phyloP scores from a whole-genome alignment of 2,888 invertebrate species.

The Rhingia campestris region DNA sequence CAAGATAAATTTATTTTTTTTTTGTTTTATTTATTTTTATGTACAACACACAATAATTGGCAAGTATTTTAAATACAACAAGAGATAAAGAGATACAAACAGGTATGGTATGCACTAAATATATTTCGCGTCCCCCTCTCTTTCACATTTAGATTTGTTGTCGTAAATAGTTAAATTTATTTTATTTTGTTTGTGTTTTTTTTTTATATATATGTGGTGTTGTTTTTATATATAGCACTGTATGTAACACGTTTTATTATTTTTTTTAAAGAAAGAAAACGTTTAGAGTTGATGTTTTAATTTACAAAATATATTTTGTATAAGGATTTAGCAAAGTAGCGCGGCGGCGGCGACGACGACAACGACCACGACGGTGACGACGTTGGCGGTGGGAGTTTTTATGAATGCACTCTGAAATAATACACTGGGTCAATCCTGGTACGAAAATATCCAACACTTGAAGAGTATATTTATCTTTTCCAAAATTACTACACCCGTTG shows the following conservation, averaged over 20 bases:
- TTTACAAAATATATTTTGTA: not conserved
- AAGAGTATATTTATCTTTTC: not conserved
- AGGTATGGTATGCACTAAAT: constrained; percentile 69
- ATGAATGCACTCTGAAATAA: no score
- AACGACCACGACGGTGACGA: no score
- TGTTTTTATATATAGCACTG: constrained; percentile 29
- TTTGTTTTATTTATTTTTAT: constrained; percentile 51
- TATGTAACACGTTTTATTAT: constrained; percentile 23
- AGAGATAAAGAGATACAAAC: constrained; percentile 56
- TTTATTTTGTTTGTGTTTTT: constrained; percentile 29
- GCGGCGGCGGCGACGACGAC: no score
- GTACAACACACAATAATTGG: constrained; percentile 68
- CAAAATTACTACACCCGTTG: not conserved
- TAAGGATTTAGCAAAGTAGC: no score
- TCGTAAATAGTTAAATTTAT: constrained; percentile 49
- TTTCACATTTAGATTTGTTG: constrained; percentile 28
- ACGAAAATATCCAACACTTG: not conserved
- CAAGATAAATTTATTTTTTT: constrained; percentile 24
- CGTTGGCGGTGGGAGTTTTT: no score
- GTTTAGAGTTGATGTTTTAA: constrained; percentile 39
- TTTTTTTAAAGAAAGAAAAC: not conserved
- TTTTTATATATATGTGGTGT: constrained; percentile 21
- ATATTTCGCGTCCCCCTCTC: constrained; percentile 27
- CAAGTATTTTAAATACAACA: constrained; percentile 66
- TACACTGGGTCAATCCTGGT: no score